Evolutionary conservation across 1,140 invertebrate species (phyloP), one percentile per base, ranked within the genome.

Genomic region (Bilobella aurantiaca): DNA sequence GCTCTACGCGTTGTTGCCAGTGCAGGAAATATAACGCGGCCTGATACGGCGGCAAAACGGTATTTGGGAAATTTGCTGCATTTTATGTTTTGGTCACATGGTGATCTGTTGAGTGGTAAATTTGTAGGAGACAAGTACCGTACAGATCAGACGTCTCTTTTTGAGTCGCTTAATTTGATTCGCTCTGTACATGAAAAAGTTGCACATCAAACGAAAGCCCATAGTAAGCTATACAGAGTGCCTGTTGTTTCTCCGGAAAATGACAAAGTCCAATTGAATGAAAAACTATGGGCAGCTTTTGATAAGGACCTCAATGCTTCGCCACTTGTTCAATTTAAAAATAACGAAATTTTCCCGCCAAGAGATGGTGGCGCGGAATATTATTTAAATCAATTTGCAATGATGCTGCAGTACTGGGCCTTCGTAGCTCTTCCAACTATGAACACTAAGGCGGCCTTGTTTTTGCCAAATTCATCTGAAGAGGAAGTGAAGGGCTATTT

Each of bases 301-400:
- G 58, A 14, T 8, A 34, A 29, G 58, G 58, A 59, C 25, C 25
- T 59, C 23, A 18, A 23, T 3, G 58, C 8, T 25, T 59, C 58
- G 25, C 58, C 8, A 21, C 28, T 59, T 5, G 14, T 34, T 5
- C 3, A 21, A 18, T 29, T 59, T 23, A 31, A 59, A 29, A 34
- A 29, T 18, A 8, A 29, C 12, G 23, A 8, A 8, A 23, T 59
- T 23, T 59, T 31, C 28, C 58, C 58, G 58, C 12, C 12, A 25
- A 14, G 8, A 8, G 23, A 59, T 25, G 58, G 58, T 59, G 58
- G 58, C 5, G 31, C 58, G 5, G 28, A 59, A 18, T 29, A 8
- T 29, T 59, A 59, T 25, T 5, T 59, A 8, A 59, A 59, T 29
- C 58, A 59, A 25, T 59, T 59, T 59, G 58, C 58, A 29, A 59